Conservation (phyloP, 1,140 invertebrate species). For the Hylaeus anthracinus region DNA sequence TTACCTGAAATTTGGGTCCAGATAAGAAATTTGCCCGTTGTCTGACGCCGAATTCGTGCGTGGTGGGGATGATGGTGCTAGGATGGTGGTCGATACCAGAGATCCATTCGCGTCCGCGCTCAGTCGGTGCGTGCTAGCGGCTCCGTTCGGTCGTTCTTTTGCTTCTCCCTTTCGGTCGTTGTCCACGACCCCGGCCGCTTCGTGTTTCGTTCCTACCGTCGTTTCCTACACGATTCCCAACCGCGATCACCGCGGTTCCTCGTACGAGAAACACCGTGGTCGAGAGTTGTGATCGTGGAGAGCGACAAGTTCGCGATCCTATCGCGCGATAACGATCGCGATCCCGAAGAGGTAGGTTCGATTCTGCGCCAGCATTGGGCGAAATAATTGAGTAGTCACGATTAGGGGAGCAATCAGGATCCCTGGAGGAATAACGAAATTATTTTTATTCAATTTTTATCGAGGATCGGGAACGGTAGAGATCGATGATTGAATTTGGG, state of each 20-base stretch:
- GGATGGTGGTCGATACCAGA: constrained; percentile 39
- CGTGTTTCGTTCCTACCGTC: background rate
- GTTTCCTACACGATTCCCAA: background rate
- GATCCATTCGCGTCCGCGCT: constrained; percentile 42
- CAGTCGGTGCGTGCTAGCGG: constrained; percentile 59
- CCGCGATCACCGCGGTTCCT: background rate
- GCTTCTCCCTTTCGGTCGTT: constrained; percentile 1
- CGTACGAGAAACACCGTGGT: too few species aligned
- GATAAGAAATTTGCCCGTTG: too few species aligned
- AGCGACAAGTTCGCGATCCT: too few species aligned
- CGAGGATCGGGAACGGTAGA: too few species aligned
- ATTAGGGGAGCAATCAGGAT: too few species aligned
- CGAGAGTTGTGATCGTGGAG: too few species aligned
- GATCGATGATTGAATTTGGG: too few species aligned
- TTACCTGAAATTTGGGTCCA: too few species aligned
- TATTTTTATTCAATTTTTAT: too few species aligned
- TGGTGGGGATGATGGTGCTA: constrained; percentile 7
- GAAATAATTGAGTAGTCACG: too few species aligned
- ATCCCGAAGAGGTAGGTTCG: background rate
- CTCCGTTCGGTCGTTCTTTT: constrained; percentile 40
- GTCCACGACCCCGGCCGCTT: background rate
- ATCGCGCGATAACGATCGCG: too few species aligned
- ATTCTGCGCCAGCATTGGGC: background rate
- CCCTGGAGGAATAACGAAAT: too few species aligned
- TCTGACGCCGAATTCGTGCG: background rate